Conservation (phyloP, 2,888 invertebrate species). For the Caenorhabditis imperialis region DNA sequence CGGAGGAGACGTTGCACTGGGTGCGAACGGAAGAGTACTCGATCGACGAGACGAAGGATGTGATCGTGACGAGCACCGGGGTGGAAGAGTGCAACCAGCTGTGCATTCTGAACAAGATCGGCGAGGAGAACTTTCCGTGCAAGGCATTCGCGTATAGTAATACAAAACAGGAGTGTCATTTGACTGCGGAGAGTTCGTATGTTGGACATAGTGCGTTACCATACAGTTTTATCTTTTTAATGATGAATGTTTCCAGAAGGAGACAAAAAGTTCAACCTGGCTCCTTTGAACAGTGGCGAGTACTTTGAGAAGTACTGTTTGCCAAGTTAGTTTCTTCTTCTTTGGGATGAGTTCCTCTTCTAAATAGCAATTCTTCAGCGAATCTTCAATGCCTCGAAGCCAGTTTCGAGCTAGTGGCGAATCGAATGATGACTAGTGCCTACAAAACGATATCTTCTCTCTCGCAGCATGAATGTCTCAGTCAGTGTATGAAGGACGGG, state of each 20-base stretch:
- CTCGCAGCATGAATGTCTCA: conserved; percentile 66
- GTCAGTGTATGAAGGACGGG: conserved; percentile 69
- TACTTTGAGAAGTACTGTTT: conserved; percentile 76
- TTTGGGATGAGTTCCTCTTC: background rate
- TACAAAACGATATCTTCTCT: conserved; percentile 63
- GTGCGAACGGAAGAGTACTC: conserved; percentile 72
- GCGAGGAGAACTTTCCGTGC: conserved; percentile 73
- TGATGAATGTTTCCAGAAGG: conserved; percentile 46
- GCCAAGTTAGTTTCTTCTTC: conserved; percentile 52
- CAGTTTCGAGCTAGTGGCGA: conserved; percentile 71
- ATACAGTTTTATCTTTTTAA: too few species aligned
- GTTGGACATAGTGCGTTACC: conserved; percentile 50
- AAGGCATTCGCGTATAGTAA: conserved; percentile 71
- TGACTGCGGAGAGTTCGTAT: conserved; percentile 71
- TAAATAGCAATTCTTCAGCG: conserved; percentile 49
- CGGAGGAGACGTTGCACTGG: conserved; percentile 69
- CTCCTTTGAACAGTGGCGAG: conserved; percentile 68
- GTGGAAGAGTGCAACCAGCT: conserved; percentile 63
- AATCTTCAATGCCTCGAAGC: conserved; percentile 70
- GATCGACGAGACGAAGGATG: conserved; percentile 70
- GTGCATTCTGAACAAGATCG: conserved; percentile 70
- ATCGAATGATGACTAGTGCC: conserved; percentile 65
- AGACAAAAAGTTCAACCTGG: conserved; percentile 61
- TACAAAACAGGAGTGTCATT: conserved; percentile 71
- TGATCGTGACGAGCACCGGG: conserved; percentile 69